phyloP scores from a whole-genome alignment of 2,113 vertebrate genomes.

The Albula goreensis region DNA sequence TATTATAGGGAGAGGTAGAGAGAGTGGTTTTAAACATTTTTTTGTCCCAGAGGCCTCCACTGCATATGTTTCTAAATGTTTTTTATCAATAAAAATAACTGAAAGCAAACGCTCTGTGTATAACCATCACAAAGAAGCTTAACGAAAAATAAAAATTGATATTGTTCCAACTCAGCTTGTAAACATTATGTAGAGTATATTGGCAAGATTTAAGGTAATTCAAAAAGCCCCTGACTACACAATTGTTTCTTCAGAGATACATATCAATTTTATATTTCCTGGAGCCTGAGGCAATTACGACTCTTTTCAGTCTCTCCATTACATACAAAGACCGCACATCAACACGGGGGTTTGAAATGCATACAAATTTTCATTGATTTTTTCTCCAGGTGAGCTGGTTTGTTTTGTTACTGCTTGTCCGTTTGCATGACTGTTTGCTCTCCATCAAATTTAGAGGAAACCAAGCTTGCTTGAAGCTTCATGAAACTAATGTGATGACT shows the following conservation, averaged over 20 bases:
- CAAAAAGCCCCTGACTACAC: conserved; percentile 39
- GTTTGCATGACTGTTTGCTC: conserved; percentile 41
- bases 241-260: conserved; percentile 44
- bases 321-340: conserved; percentile 36
- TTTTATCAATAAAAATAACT: not conserved
- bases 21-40: not conserved
- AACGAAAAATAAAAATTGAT: not conserved
- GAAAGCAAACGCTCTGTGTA: not conserved
- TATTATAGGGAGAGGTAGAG: not conserved
- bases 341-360: conserved; percentile 34
- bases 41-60: not conserved
- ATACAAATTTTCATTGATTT: conserved; percentile 44
- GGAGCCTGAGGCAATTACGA: conserved; percentile 35
- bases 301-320: not conserved
- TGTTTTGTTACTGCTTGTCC: conserved; percentile 40
- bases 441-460: conserved; percentile 31
- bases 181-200: not conserved
- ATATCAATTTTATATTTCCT: conserved; percentile 41
- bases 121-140: not conserved
- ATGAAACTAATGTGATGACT: no score
- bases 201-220: not conserved
- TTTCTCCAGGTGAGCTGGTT: conserved; percentile 25
- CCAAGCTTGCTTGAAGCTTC: not conserved
- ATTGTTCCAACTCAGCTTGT: not conserved
- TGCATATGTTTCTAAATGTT: not conserved